Percentiles rank a stretch among this genome's conserved stretches.
These are phyloP conservation scores for Siniperca obscura DNA, from an alignment of 2,797 vertebrate species.

Conservation along the genomic window DNA sequence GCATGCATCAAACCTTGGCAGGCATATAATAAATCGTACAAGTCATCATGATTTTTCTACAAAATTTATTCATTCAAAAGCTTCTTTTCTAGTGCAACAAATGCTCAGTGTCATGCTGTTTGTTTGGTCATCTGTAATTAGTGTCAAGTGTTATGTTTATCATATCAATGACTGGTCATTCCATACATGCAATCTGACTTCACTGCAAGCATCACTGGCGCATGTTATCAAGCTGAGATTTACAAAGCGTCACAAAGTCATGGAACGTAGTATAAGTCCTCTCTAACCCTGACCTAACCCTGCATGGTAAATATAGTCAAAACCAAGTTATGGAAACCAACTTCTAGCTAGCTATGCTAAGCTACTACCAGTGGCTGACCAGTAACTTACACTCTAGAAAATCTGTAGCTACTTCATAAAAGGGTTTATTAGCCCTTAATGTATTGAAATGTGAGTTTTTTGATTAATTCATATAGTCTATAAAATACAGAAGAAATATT, in stretches of 20 bases:
- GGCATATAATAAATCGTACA: neutral
- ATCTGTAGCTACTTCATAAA: neutral
- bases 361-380: neutral
- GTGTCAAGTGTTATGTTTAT: neutral
- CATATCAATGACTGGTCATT: slow-evolving; percentile 4
- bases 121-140: neutral
- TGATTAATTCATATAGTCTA: neutral
- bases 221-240: neutral
- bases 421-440: neutral
- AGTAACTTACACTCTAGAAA: neutral
- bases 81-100: neutral
- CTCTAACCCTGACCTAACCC: neutral
- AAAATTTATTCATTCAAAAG: neutral
- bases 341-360: neutral
- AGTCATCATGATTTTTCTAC: neutral
- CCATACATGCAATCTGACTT: neutral
- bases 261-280: neutral
- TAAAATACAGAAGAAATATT: neutral
- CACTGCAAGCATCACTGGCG: neutral
- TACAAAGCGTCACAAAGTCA: neutral
- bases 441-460: no score
- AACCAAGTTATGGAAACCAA: neutral
- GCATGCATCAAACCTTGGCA: neutral
- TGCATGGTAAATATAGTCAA: neutral
- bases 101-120: neutral